phyloP scores from a whole-genome alignment of 2,113 vertebrate genomes.

The Lathamus discolor region DNA sequence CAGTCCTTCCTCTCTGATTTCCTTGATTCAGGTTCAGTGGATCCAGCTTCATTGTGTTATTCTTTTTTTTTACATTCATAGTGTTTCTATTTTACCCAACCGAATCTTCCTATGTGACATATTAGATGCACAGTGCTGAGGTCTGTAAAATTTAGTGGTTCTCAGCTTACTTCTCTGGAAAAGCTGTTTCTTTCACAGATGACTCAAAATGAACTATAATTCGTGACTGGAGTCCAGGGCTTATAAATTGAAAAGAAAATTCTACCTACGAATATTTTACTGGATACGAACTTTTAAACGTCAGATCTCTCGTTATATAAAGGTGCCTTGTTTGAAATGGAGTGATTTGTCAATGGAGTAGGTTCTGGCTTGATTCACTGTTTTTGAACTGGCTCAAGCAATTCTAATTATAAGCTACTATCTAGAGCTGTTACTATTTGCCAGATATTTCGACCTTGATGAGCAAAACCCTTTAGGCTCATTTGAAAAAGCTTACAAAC shows the following conservation, averaged over 20 bases:
- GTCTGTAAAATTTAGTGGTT: not conserved
- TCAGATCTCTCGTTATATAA: not conserved
- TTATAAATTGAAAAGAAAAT: not conserved
- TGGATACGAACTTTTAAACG: not conserved
- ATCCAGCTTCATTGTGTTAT: not conserved
- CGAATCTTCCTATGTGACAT: not conserved
- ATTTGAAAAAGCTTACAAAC: conserved; percentile 64
- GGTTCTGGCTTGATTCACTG: not conserved
- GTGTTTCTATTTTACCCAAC: not conserved
- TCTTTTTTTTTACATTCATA: not conserved
- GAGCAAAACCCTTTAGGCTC: conserved; percentile 57
- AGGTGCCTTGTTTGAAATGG: not conserved
- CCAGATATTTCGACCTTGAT: conserved; percentile 53
- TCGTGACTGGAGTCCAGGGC: not conserved
- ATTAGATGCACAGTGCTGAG: not conserved
- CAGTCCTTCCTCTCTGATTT: not conserved
- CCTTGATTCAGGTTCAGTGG: not conserved
- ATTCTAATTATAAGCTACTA: conserved; percentile 29
- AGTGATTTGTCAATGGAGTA: not conserved
- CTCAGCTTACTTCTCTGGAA: not conserved
- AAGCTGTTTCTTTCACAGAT: not conserved
- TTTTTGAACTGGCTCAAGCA: conserved; percentile 31
- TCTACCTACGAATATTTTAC: not conserved
- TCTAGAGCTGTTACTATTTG: conserved; percentile 40
- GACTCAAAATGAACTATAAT: not conserved